Percentiles rank a stretch among this genome's conserved stretches.
These are phyloP conservation scores for Trogon surrucura DNA, from an alignment of 2,113 vertebrate species.

Conservation along the genomic window DNA sequence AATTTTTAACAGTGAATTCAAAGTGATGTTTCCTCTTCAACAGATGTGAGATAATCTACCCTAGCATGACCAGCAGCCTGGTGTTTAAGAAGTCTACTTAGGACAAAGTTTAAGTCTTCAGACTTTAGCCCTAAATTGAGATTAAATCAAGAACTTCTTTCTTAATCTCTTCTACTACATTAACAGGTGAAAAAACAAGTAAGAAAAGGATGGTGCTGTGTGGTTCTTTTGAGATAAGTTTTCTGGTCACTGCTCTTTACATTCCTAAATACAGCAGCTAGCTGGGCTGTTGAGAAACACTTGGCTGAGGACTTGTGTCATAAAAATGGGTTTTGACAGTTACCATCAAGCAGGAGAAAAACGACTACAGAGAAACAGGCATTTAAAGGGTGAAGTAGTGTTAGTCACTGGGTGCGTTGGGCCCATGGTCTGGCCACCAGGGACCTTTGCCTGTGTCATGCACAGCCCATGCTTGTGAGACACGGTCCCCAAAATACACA, in stretches of 20 bases:
- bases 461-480: background rate
- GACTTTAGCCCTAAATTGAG: background rate
- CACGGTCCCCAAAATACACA: background rate
- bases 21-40: background rate
- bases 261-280: background rate
- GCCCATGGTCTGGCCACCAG: no score
- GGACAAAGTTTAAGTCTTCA: background rate
- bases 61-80: background rate
- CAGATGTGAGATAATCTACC: background rate
- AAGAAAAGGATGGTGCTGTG: fast-evolving
- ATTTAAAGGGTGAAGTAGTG: background rate
- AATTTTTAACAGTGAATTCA: background rate
- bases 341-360: background rate
- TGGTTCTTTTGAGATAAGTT: background rate
- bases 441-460: background rate
- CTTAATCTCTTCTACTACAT: background rate
- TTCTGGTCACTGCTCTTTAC: background rate
- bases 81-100: background rate
- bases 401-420: background rate
- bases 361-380: background rate
- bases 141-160: background rate
- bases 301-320: background rate
- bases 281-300: background rate
- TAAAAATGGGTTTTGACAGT: background rate
- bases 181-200: background rate